A percentile compares a stretch with the other conserved stretches of the same genome.
Conservation (phyloP, 2,113 vertebrate genomes). For the Oryzias curvinotus region DNA sequence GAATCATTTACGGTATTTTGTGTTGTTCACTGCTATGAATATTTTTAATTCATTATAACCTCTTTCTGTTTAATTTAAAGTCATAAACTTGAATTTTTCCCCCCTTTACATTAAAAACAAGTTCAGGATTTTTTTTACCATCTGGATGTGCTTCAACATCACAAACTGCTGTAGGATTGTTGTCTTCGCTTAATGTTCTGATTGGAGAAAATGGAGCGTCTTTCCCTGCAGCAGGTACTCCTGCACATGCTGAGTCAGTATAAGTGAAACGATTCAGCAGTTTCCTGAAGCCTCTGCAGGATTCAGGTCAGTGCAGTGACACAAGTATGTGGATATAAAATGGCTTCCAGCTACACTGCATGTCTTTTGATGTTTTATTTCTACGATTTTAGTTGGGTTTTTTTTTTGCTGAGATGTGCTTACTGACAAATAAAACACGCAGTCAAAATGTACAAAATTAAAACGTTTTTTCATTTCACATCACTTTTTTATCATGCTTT, state of each 20-base stretch:
- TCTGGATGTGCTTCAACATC: neutral
- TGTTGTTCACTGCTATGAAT: no score
- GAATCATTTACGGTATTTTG: no score
- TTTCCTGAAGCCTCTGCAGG: slow-evolving; percentile 36
- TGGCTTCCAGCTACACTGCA: slow-evolving; percentile 30
- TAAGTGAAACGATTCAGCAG: slow-evolving; percentile 29
- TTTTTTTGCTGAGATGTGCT: slow-evolving; percentile 2
- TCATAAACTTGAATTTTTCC: no score
- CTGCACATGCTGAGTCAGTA: slow-evolving; percentile 27
- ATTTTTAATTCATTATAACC: no score
- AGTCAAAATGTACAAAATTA: neutral
- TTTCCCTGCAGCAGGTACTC: slow-evolving; percentile 31
- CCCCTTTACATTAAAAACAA: no score
- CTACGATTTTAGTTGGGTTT: neutral
- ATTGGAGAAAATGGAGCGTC: slow-evolving; percentile 1
- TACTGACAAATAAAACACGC: slow-evolving; percentile 32
- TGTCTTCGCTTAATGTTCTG: neutral
- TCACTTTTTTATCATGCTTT: no score
- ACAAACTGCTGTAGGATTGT: slow-evolving; percentile 1
- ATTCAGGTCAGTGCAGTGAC: slow-evolving; percentile 45
- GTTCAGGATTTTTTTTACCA: neutral
- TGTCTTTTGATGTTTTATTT: slow-evolving; percentile 9
- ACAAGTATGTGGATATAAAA: slow-evolving; percentile 41
- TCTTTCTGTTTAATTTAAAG: no score
- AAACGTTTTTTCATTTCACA: no score